Evolutionary conservation across 2,797 vertebrate genomes (phyloP).

Genomic region (Periophthalmus magnuspinnatus): DNA sequence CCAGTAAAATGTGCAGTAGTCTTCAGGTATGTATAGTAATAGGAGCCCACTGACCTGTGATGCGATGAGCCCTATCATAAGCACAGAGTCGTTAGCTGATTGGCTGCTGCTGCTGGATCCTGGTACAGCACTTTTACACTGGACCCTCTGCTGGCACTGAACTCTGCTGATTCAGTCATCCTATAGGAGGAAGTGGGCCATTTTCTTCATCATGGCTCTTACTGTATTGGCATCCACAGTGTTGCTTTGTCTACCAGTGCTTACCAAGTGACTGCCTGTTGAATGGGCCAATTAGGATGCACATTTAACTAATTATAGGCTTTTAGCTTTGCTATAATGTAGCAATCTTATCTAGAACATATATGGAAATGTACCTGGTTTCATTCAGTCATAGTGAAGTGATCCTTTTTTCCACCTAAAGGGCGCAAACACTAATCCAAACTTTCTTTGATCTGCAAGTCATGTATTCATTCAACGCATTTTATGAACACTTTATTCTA

Average conservation of each 20-base stretch:
- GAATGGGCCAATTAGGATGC: constrained; percentile 18
- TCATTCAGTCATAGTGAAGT: not conserved
- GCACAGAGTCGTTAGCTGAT: constrained; percentile 4
- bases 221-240: constrained; percentile 14
- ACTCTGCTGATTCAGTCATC: not conserved
- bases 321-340: not conserved
- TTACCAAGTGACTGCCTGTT: constrained; percentile 27
- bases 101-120: constrained; percentile 1
- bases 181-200: not conserved
- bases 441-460: too few relatives aligned
- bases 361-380: not conserved
- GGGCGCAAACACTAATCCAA: too few relatives aligned
- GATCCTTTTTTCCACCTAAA: not conserved
- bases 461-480: too few relatives aligned
- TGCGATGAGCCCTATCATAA: constrained; percentile 11
- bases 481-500: too few relatives aligned
- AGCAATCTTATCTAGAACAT: not conserved
- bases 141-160: not conserved
- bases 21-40: not conserved
- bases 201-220: not conserved
- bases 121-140: constrained; percentile 1
- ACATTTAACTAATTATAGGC: constrained; percentile 8
- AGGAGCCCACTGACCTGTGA: constrained; percentile 7
- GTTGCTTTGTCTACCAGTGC: constrained; percentile 14
- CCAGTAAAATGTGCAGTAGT: not conserved